Base-by-base conservation (phyloP, 2,113 vertebrate species). In the Myotis yumanensis region DNA sequence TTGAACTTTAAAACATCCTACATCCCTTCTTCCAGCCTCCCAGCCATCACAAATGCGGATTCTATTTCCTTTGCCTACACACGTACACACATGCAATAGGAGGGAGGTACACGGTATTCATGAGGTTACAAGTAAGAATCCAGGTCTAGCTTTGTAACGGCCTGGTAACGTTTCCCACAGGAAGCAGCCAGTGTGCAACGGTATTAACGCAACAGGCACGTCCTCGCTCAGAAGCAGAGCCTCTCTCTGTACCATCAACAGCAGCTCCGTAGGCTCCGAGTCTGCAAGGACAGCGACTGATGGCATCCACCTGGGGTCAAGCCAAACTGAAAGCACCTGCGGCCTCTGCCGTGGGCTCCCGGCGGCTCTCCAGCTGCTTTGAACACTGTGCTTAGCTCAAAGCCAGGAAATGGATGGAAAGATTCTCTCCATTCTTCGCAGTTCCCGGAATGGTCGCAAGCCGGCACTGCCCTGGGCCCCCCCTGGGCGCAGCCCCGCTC, bases 41-140 rank as follows among this genome's bases (percentile, higher is more conserved):
- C 22, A 32, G 81, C 5, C 64, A 28, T 20, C 8, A 7, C 4
- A 35, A 77, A 35, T 3, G 4, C 0, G 2, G 10, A 23, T 32
- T 59, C 52, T 62, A 4, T 23, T 37, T 46, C 80, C 22, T 51
- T 43, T 30, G 15, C 32, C 37, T 10, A 69, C 32, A 10, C 59
- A 23, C 1, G 11, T 28, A 12, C 5, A 18, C 43, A 20, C 17
- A 14, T 0, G 3, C 79, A 5, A 8, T 15, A 8, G 30, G 0
- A 28, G 28, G 30, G 0, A 28, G 28, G 43, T 51, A 66, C 30
- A n/a, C 2, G 3, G 30, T 4, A 5, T 5, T 15, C 68, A 37
- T 15, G 48, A 23, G 6, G 10, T 28, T 2, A 2, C 7, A 7
- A 69, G 66, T 43, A 9, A 76, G n/a, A 17, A 30, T n/a, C 16